phyloP scores from a whole-genome alignment of 2,113 vertebrate genomes.

The human (Homo sapiens) region DNA sequence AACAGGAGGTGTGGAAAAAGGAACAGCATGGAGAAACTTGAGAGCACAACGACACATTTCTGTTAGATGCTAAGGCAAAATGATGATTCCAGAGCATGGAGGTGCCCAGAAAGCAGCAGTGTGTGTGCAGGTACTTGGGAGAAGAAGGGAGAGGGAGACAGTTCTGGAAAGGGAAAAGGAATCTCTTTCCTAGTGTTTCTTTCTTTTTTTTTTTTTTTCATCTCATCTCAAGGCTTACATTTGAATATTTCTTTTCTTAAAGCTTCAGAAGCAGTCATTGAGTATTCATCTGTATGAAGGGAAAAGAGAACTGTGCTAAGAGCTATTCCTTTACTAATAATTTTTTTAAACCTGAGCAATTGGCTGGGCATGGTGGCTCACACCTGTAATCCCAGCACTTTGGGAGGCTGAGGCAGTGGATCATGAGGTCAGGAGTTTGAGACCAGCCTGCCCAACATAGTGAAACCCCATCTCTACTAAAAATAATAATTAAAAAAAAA shows the following conservation, averaged over 20 bases:
- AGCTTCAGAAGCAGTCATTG: neutral
- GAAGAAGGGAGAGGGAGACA: neutral
- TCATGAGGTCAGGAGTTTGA: no score
- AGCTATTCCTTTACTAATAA: neutral
- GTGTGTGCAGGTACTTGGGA: neutral
- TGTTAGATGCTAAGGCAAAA: neutral
- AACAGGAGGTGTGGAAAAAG: neutral
- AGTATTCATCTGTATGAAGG: neutral
- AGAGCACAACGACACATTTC: neutral
- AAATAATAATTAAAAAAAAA: no score
- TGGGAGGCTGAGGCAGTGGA: no score
- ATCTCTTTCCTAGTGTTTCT: neutral
- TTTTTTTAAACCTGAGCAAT: neutral
- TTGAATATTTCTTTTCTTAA: conserved; percentile 16
- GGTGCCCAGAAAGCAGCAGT: neutral
- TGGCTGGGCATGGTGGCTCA: neutral
- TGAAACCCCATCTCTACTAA: no score
- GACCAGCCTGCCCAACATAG: no score
- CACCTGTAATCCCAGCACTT: neutral
- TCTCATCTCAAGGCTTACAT: neutral
- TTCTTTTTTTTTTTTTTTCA: neutral
- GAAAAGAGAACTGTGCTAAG: neutral
- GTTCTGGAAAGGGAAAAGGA: neutral
- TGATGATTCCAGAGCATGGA: neutral
- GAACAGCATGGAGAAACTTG: neutral